A percentile compares a stretch with the other conserved stretches of the same genome.
Conservation (phyloP, 1,140 invertebrate genomes). For the Drosophila nigrodunni region DNA sequence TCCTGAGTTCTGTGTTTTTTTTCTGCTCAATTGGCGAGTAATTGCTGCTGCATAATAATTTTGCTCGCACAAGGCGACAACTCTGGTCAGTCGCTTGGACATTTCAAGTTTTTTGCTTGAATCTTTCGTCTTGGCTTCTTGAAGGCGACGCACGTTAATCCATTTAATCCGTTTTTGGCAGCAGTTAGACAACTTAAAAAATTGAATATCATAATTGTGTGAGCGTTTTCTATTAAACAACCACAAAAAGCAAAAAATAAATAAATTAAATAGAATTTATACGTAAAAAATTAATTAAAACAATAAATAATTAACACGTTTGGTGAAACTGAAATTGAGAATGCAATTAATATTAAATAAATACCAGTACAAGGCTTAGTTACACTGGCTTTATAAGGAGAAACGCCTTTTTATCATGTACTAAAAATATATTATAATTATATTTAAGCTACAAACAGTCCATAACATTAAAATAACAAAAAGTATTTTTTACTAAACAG, state of each 20-base stretch:
- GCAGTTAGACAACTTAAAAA: slow-evolving; percentile 49
- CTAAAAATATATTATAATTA: too few relatives aligned
- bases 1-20: background rate
- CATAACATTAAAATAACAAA: too few relatives aligned
- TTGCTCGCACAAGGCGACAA: slow-evolving; percentile 31
- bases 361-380: slow-evolving; percentile 71
- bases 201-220: slow-evolving; percentile 55
- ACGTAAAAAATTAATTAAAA: slow-evolving; percentile 51
- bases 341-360: slow-evolving; percentile 32
- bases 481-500: too few relatives aligned
- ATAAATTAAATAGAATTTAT: background rate
- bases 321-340: slow-evolving; percentile 21
- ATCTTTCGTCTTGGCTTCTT: slow-evolving; percentile 48
- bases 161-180: slow-evolving; percentile 75
- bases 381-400: slow-evolving; percentile 39
- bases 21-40: slow-evolving; percentile 78
- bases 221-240: slow-evolving; percentile 15
- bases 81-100: slow-evolving; percentile 47
- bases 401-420: too few relatives aligned
- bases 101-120: slow-evolving; percentile 68
- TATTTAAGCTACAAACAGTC: too few relatives aligned
- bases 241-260: background rate
- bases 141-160: slow-evolving; percentile 53
- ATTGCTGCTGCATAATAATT: slow-evolving; percentile 82
- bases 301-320: slow-evolving; percentile 55